phyloP scores from a whole-genome alignment of 2,113 vertebrate species.

The Peromyscus californicus region DNA sequence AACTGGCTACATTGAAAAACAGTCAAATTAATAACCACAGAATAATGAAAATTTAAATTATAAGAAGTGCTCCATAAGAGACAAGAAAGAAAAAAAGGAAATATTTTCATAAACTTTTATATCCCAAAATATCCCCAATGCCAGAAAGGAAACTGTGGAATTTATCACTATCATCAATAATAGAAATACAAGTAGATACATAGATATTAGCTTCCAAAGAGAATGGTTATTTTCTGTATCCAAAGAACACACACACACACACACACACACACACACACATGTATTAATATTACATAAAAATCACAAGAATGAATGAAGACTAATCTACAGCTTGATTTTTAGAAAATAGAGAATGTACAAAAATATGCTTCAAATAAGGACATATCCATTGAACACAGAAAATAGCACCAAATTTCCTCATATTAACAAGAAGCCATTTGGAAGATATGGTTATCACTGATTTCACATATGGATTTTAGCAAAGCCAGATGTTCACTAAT shows the following conservation, averaged over 20 bases:
- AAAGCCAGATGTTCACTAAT: neutral
- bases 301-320: neutral
- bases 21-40: neutral
- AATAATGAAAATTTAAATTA: neutral
- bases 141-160: neutral
- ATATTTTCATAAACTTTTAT: neutral
- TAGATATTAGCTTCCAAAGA: neutral
- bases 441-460: neutral
- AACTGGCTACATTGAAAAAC: neutral
- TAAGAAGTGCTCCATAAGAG: neutral
- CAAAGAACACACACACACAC: neutral
- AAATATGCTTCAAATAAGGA: neutral
- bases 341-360: neutral
- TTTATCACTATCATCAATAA: neutral
- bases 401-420: neutral
- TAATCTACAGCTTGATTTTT: neutral
- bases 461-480: neutral
- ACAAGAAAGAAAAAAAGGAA: neutral
- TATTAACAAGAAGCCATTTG: neutral
- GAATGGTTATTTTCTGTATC: neutral
- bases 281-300: no score
- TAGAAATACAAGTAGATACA: neutral
- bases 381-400: neutral
- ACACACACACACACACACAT: neutral
- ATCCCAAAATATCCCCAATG: neutral